Evolutionary conservation across 2,797 vertebrate genomes (phyloP).

Genomic region (Catamblyrhynchus diadema): DNA sequence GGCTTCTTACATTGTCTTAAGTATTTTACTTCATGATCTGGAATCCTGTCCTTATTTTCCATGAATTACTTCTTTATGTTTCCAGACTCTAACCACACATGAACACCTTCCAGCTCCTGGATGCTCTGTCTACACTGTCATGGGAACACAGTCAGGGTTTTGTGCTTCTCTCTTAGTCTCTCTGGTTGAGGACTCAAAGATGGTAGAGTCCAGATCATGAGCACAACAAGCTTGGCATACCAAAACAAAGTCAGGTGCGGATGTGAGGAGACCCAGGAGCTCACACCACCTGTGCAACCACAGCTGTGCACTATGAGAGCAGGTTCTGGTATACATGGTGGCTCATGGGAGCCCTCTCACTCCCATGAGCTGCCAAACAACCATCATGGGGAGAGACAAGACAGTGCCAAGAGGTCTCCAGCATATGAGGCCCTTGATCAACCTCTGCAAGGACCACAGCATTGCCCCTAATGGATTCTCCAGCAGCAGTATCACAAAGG

Average conservation of each 20-base stretch:
- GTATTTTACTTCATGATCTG: not conserved
- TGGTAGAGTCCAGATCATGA: not conserved
- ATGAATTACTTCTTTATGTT: not conserved
- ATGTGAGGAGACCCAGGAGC: not conserved
- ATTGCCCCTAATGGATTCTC: not conserved
- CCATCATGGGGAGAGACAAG: not conserved
- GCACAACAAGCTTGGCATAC: not conserved
- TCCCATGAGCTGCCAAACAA: not conserved
- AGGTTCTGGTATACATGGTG: not conserved
- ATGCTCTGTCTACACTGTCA: not conserved
- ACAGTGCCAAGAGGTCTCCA: not conserved
- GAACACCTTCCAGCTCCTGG: not conserved
- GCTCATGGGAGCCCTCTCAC: accelerated
- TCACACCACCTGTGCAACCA: not conserved
- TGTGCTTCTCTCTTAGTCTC: not conserved
- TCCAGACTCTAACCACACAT: not conserved
- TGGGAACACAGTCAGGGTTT: not conserved
- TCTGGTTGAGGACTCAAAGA: not conserved
- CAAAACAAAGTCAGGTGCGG: accelerated
- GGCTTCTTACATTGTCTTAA: not conserved
- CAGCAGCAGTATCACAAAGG: not conserved
- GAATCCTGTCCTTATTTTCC: not conserved
- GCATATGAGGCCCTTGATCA: not conserved
- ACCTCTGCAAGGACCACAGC: not conserved
- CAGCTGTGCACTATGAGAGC: accelerated